Evolutionary conservation across 1,140 invertebrate genomes (phyloP).

Genomic region (Listronotus oregonensis): DNA sequence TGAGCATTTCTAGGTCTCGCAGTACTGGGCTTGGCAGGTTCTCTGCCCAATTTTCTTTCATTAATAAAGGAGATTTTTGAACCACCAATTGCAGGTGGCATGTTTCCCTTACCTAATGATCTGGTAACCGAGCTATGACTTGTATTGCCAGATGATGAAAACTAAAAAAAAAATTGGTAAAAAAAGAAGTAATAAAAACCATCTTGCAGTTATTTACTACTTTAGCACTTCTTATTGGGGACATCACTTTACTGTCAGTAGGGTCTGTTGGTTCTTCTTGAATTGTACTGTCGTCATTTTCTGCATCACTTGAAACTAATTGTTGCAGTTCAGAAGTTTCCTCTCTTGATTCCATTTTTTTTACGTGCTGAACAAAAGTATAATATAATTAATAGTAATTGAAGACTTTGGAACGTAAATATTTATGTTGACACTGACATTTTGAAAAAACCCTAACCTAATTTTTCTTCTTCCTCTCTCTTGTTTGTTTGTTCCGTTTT

Average conservation of each 20-base stretch:
- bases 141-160: constrained; percentile 54
- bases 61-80: constrained; percentile 60
- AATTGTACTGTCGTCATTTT: constrained; percentile 54
- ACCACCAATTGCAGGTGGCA: constrained; percentile 36
- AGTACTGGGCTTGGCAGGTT: constrained; percentile 52
- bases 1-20: constrained; percentile 58
- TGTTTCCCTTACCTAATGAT: constrained; percentile 38
- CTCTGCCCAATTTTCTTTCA: constrained; percentile 60
- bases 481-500: no score
- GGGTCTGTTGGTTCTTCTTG: constrained; percentile 52
- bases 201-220: constrained; percentile 38
- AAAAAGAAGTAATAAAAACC: constrained; percentile 1
- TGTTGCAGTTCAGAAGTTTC: constrained; percentile 55
- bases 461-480: no score
- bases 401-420: no score
- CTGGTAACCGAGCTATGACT: constrained; percentile 52
- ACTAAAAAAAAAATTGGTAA: constrained; percentile 37
- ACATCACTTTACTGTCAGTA: constrained; percentile 53
- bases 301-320: constrained; percentile 55
- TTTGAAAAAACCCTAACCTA: no score
- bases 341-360: constrained; percentile 52
- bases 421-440: no score
- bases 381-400: no score
- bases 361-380: no score
- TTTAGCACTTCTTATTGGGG: constrained; percentile 53